phyloP scores from a whole-genome alignment of 92 coral and sea anemone species.

The Heteractis magnifica region DNA sequence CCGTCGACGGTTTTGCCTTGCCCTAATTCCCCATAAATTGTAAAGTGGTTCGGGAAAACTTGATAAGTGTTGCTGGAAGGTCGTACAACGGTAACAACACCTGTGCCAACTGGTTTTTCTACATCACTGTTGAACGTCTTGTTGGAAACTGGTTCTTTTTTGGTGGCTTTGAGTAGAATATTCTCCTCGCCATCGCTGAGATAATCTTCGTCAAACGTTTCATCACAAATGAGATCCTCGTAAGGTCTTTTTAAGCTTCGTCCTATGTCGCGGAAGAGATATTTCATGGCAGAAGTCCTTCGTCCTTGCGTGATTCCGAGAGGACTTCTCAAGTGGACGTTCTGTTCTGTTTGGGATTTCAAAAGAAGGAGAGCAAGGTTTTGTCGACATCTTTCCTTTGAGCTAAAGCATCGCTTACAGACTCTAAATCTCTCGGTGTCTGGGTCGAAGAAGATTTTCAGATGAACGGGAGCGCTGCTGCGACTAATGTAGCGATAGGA shows the following conservation, averaged over 20 bases:
- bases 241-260: slow-evolving; percentile 62
- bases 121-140: slow-evolving; percentile 2
- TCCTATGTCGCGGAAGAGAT: slow-evolving; percentile 71
- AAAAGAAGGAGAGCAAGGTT: slow-evolving; percentile 84
- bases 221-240: slow-evolving; percentile 82
- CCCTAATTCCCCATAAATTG: slow-evolving; percentile 67
- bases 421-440: slow-evolving; percentile 81
- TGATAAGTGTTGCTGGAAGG: slow-evolving; percentile 54
- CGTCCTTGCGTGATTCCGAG: slow-evolving; percentile 87
- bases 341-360: slow-evolving; percentile 79
- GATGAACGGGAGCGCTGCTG: slow-evolving; percentile 76
- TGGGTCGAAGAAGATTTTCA: slow-evolving; percentile 77
- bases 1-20: slow-evolving; percentile 31
- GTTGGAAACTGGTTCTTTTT: slow-evolving; percentile 27
- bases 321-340: slow-evolving; percentile 82
- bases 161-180: slow-evolving; percentile 33
- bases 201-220: slow-evolving; percentile 81
- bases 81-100: slow-evolving; percentile 74
- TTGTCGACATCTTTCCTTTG: slow-evolving; percentile 86
- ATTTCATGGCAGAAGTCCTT: slow-evolving; percentile 75
- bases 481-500: slow-evolving; percentile 91
- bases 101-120: slow-evolving; percentile 22
- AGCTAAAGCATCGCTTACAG: slow-evolving; percentile 89
- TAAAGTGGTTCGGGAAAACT: slow-evolving; percentile 61
- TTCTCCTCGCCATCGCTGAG: slow-evolving; percentile 63